Evolutionary conservation across 2,888 invertebrate species (phyloP), one percentile per base, ranked within the genome.

Genomic region (Epinotia brunnichana): DNA sequence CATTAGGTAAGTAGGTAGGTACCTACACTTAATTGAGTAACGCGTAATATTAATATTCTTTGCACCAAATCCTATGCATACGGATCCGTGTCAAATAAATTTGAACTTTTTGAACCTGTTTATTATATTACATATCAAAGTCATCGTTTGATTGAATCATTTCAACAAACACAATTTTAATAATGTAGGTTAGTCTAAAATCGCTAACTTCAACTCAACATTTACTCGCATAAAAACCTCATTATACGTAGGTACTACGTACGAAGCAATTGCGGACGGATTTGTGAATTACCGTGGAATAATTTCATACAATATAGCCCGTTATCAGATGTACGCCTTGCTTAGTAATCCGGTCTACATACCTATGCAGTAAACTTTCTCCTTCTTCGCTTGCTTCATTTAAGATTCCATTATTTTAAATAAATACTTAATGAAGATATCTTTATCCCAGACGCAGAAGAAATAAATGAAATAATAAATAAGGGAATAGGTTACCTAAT

Each of bases 281-380:
- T 69, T 69, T 44, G 24, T 51, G 21, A 39, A 48, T 53, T 60
- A 39, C 60, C 9, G 69, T 69, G 17, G 48, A 63, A 63, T 69
- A 44, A 62, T 41, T 69, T 60, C 53, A 54, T 56, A 62, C 44
- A 60, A 19, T 60, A 29, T 10, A 51, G 17, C 5, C 21, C 13
- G 54, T 54, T 62, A 72, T 64, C 59, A 54, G 71, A 68, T 61
- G 63, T 51, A 72, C 67, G 72, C 51, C 24, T 66, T 51, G 56
- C 39, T 60, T 72, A 62, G 62, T 66, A 53, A 67, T 72, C 61
- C 61, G 48, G 48, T 62, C 72, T 68, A 56, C 67, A 72, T 54
- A 56, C 67, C 67, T 54, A 35, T 24, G 48, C 41, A 35, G 35
- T 41, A 13, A 68, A 68, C 72, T 72, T 72, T 72, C 68, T 35